These are phyloP conservation scores for Pseudochirops cupreus DNA, from an alignment of 2,797 vertebrate species.

Conservation along the genomic window DNA sequence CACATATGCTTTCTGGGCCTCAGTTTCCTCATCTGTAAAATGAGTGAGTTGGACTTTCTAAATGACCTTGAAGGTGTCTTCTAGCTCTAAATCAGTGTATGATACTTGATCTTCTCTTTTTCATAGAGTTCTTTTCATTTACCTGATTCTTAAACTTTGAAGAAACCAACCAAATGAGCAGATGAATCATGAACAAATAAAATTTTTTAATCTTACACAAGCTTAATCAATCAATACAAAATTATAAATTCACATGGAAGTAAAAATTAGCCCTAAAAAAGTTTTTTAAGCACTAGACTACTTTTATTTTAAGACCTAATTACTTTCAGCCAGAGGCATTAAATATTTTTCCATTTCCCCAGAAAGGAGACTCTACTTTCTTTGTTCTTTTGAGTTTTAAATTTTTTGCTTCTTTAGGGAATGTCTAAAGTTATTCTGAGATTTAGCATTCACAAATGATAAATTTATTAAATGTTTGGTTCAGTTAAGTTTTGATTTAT, in stretches of 20 bases:
- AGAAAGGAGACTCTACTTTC: not conserved
- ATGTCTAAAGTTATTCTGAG: not conserved
- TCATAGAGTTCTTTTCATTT: not conserved
- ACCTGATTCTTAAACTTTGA: not conserved
- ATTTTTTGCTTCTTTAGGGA: slow-evolving; percentile 20
- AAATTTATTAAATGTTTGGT: not conserved
- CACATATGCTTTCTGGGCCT: not conserved
- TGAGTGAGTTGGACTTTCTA: not conserved
- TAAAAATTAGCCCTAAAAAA: not conserved
- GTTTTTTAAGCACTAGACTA: not conserved
- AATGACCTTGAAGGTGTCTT: not conserved
- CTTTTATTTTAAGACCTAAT: slow-evolving; percentile 60
- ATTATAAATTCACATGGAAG: not conserved
- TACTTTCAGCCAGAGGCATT: slow-evolving; percentile 43
- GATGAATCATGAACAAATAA: not conserved
- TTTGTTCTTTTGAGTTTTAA: slow-evolving; percentile 4
- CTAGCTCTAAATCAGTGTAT: not conserved
- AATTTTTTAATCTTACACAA: slow-evolving; percentile 23
- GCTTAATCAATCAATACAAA: slow-evolving; percentile 9
- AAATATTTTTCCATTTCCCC: slow-evolving; percentile 20
- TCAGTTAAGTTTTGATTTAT: not conserved
- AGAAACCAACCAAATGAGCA: slow-evolving; percentile 10
- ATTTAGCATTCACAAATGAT: not conserved
- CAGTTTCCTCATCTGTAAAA: not conserved
- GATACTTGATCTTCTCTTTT: not conserved